A percentile compares a stretch with the other conserved stretches of the same genome.
Evolutionary conservation across 2,113 vertebrate genomes (phyloP).

Genomic region (Forbesichthys papilliferus): DNA sequence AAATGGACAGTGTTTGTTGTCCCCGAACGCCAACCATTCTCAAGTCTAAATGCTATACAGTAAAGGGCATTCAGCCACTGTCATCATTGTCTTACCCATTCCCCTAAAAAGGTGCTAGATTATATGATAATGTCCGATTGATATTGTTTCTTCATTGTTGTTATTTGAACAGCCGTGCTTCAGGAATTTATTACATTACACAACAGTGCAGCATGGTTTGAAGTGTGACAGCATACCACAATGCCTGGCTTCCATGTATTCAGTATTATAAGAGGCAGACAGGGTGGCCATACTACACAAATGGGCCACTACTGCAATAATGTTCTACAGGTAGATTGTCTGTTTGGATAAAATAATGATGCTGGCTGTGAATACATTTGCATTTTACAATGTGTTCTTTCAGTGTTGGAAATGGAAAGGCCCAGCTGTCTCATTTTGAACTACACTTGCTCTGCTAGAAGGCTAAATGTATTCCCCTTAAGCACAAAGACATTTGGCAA

Average conservation of each 20-base stretch:
- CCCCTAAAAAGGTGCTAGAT: too few species aligned
- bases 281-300: conserved; percentile 14
- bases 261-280: conserved; percentile 28
- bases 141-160: not conserved
- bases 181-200: too few species aligned
- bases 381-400: too few species aligned
- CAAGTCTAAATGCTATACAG: conserved; percentile 5
- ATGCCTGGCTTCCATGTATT: conserved; percentile 42
- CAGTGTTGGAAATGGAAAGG: too few species aligned
- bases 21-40: not conserved
- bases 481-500: conserved; percentile 2
- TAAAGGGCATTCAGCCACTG: conserved; percentile 21
- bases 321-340: conserved; percentile 6
- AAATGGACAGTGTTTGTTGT: conserved; percentile 31
- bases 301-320: conserved; percentile 7
- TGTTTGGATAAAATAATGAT: too few species aligned
- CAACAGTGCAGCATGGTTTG: too few species aligned
- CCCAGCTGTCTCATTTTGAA: too few species aligned
- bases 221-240: not conserved
- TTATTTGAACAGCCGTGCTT: too few species aligned
- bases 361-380: too few species aligned
- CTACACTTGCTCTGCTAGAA: conserved; percentile 12
- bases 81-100: conserved; percentile 16
- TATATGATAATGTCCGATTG: not conserved
- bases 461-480: not conserved